Percentiles rank a stretch among this genome's conserved stretches.
Evolutionary conservation across 2,888 invertebrate species (phyloP).

Genomic region (Melitaea athalia): DNA sequence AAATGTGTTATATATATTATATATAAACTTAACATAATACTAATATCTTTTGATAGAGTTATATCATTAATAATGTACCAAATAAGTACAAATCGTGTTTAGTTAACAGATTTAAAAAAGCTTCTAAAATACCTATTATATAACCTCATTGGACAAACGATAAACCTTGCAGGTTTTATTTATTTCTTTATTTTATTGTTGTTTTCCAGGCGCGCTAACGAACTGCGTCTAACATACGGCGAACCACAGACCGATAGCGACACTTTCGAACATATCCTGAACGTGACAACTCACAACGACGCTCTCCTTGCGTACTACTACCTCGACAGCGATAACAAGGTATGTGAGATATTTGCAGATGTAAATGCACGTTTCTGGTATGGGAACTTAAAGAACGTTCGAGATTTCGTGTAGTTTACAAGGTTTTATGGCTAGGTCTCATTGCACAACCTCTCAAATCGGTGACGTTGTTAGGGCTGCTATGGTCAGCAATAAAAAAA

Average conservation of each 20-base stretch:
- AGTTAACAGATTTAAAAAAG: not conserved
- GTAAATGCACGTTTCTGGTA: not conserved
- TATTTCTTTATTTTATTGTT: not conserved
- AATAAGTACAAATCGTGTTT: not conserved
- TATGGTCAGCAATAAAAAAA: too few relatives aligned
- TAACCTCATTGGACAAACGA: not conserved
- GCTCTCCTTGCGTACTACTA: slow-evolving; percentile 96
- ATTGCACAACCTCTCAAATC: too few relatives aligned
- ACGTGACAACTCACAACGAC: slow-evolving; percentile 92
- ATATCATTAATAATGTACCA: too few relatives aligned
- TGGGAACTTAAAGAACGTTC: not conserved
- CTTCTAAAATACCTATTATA: too few relatives aligned
- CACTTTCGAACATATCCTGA: slow-evolving; percentile 87
- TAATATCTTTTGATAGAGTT: too few relatives aligned
- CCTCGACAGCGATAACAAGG: slow-evolving; percentile 92
- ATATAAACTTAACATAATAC: too few relatives aligned
- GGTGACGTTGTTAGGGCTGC: too few relatives aligned
- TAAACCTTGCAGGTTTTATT: not conserved
- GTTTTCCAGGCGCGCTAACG: slow-evolving; percentile 67
- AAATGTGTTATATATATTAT: too few relatives aligned
- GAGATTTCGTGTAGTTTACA: too few relatives aligned
- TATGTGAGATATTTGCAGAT: slow-evolving; percentile 44
- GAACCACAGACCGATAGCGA: slow-evolving; percentile 74
- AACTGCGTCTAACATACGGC: slow-evolving; percentile 66
- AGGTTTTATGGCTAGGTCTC: too few relatives aligned